Percentiles rank a stretch among this genome's conserved stretches.
Evolutionary conservation across 2,797 vertebrate species (phyloP).

Genomic region (Etheostoma nigrum): DNA sequence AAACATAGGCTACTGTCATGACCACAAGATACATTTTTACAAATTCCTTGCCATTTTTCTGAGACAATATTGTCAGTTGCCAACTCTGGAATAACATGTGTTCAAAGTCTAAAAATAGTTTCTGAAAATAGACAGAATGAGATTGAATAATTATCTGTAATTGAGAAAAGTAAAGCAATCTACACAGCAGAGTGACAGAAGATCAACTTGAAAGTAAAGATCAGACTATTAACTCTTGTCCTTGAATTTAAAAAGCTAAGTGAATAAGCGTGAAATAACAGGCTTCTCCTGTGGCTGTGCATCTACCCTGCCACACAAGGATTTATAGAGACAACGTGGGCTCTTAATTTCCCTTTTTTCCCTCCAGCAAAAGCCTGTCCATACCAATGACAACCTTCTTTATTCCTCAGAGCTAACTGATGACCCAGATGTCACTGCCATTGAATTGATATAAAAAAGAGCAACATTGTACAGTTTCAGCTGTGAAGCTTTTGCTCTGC

Average conservation of each 20-base stretch:
- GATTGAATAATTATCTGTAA: slow-evolving; percentile 21
- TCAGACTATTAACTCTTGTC: slow-evolving; percentile 33
- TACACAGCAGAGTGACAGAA: slow-evolving; percentile 22
- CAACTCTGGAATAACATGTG: not conserved
- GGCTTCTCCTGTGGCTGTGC: slow-evolving; percentile 25
- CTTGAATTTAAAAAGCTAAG: slow-evolving; percentile 55
- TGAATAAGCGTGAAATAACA: slow-evolving; percentile 55
- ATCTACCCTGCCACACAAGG: slow-evolving; percentile 39
- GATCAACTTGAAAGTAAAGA: slow-evolving; percentile 33
- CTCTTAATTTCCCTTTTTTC: slow-evolving; percentile 58
- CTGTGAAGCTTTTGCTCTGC: slow-evolving; percentile 6
- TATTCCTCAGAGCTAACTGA: slow-evolving; percentile 46
- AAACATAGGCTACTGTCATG: no score
- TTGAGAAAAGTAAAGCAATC: slow-evolving; percentile 25
- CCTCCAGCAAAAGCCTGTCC: slow-evolving; percentile 29
- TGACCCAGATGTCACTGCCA: slow-evolving; percentile 53
- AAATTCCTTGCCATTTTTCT: not conserved
- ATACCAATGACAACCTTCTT: slow-evolving; percentile 51
- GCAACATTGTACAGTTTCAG: slow-evolving; percentile 6
- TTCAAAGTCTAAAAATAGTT: not conserved
- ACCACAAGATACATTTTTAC: not conserved
- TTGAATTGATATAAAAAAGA: slow-evolving; percentile 27
- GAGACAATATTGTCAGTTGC: not conserved
- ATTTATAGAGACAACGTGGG: slow-evolving; percentile 66
- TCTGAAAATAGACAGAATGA: not conserved